These are phyloP conservation scores for Piezodorus guildinii DNA, from an alignment of 1,140 invertebrate species.

Conservation along the genomic window DNA sequence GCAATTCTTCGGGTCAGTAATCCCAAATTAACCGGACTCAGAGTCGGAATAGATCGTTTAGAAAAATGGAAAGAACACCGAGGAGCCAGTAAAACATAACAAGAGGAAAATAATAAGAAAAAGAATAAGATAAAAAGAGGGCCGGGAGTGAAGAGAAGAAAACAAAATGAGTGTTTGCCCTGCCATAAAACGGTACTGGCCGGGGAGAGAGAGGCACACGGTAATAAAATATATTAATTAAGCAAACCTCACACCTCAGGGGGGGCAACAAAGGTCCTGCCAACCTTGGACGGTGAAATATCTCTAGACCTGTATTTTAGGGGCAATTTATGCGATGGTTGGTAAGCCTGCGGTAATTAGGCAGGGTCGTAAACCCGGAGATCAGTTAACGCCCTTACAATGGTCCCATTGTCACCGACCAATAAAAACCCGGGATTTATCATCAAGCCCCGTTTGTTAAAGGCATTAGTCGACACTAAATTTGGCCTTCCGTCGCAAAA, in stretches of 20 bases:
- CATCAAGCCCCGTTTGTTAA: background rate
- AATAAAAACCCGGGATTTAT: background rate
- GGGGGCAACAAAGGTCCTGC: background rate
- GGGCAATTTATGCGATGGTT: background rate
- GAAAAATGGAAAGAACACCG: background rate
- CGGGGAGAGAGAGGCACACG: background rate
- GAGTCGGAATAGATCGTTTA: background rate
- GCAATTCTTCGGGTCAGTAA: no score
- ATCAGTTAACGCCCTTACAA: slow-evolving; percentile 4
- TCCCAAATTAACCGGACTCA: no score
- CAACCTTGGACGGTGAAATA: slow-evolving; percentile 1
- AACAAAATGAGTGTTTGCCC: slow-evolving; percentile 1
- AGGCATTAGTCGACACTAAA: slow-evolving; percentile 3
- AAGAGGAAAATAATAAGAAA: background rate
- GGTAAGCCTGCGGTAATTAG: slow-evolving; percentile 5
- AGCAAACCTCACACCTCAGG: background rate
- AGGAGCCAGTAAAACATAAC: background rate
- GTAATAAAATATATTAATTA: slow-evolving; percentile 7
- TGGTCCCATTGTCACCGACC: slow-evolving; percentile 3
- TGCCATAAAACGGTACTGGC: slow-evolving; percentile 2
- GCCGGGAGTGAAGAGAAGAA: no score
- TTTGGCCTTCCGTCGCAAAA: background rate
- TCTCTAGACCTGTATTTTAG: slow-evolving; percentile 5
- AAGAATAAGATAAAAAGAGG: background rate
- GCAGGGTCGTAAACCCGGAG: background rate